Base-by-base conservation (phyloP, 2,888 invertebrate genomes). In the Camptogramma bilineatum region DNA sequence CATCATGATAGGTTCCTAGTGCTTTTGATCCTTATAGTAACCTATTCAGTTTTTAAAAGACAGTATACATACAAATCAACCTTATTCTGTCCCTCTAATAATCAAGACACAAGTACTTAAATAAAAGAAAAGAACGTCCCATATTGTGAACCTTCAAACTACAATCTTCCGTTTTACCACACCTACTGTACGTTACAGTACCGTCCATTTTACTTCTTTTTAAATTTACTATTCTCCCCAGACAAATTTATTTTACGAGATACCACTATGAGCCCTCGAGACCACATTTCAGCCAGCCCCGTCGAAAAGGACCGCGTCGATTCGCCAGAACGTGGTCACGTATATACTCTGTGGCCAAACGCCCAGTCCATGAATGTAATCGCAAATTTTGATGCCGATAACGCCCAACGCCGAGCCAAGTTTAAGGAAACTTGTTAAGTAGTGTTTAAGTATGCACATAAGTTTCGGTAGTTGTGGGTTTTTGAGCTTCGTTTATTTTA, bases 401-500 rank as follows among this genome's bases (percentile, higher is more conserved):
- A 66, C 64, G 63, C 47, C 59, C 46, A 54, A 54, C 21, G 44
- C 60, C 50, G 51, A 39, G 60, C 60, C 58, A 63, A 69, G 58
- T 71, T 68, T 60, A 65, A 66, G 56, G 56, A 51, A 71, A 69
- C 64, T 71, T 52, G 64, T 56, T 65, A 59, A 68, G 67, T 64
- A 66, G 48, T 34, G 48, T 48, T 48, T 48, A 52, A 31, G 46
- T 34, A 42, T 52, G 34, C 16, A 47, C 4, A 44, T 61, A 61
- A 64, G 51, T 44, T 46, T 24, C 24, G 31, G 31, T 42, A 46
- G 39, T 39, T 21, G 34, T 24, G 53, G 70, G 65, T 70, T 73
- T 69, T 28, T 58, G 39, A 28, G 28, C 50, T 42, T 28, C 28
- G 16, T 55, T 55, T 55, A 47, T 47, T 55, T 55, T 34, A 31